Base-by-base conservation (phyloP, 2,113 vertebrate species). In the Mormyrus iriodes region DNA sequence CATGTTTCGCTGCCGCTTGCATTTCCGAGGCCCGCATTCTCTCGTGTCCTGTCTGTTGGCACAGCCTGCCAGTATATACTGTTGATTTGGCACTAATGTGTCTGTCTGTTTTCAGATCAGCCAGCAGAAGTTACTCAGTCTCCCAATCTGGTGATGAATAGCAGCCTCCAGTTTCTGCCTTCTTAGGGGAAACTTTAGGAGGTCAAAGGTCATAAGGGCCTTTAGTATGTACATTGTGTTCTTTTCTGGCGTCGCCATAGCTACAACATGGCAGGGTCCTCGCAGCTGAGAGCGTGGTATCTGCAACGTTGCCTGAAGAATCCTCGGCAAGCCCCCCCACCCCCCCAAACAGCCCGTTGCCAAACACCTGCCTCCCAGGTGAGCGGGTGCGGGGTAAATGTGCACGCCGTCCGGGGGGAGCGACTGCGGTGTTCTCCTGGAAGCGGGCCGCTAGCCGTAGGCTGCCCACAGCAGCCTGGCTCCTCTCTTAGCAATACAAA, bases 401-500 rank as follows among this genome's bases (percentile, higher is more conserved):
- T 42, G 35, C 73, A 3, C 13, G 35, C 73, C 73, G 35, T 79
- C 73, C 10, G 12, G 69, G 65, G 69, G 27, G 31, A 6, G 31
- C 27, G 15, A 7, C 13, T 1, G 31, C 17, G 73, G 31, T 35
- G 5, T 76, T 17, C 69, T 79, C 73, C 73, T 79, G 73, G 73
- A 79, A 79, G 35, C 69, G 5, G 15, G 17, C 73, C 39, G 82
- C 10, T 85, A n/a, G 82, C 82, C 46, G 42, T 13, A 49, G 82
- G 82, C 82, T 49, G 42, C 44, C 82, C 82, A 85, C 42, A 85
- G 44, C 3, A 87, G 85, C 76, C 89, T 79, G 90, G 89, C 58
- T 92, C 91, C 87, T 49, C 86, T 46, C 85, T 90, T 92, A 85
- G 87, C 76, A 89, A 88, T 88, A 90, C 91, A 87, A 90, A 90